Evolutionary conservation across 92 coral and sea anemone species (phyloP).

Genomic region (Umimayanthus chanpuru): DNA sequence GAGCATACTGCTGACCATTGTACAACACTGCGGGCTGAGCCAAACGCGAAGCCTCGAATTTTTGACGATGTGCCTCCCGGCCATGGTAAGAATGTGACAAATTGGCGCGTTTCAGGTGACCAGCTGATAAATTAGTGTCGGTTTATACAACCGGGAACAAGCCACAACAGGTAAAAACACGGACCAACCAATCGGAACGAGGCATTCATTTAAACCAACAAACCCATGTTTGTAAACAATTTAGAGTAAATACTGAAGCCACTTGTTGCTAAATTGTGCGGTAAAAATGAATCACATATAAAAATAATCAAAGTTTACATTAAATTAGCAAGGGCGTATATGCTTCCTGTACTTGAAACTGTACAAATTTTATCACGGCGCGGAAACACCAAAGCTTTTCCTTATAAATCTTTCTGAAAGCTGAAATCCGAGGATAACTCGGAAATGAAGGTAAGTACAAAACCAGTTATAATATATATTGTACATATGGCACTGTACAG

Average conservation of each 20-base stretch:
- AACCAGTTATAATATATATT: neutral
- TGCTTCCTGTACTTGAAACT: neutral
- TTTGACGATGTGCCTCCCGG: too few species aligned
- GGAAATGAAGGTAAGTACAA: neutral
- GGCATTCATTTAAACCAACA: constrained; percentile 2
- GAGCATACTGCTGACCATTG: too few species aligned
- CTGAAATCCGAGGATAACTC: neutral
- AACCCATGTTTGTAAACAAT: constrained; percentile 17
- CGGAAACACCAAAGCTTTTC: neutral
- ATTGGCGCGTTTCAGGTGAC: constrained; percentile 2
- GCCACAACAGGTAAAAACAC: constrained; percentile 7
- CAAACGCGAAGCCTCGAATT: too few species aligned
- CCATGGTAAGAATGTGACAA: neutral
- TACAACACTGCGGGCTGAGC: too few species aligned
- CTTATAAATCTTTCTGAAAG: neutral
- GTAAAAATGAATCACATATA: neutral
- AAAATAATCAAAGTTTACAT: constrained; percentile 22
- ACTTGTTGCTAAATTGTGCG: constrained; percentile 4
- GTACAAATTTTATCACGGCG: neutral
- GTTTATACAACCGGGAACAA: neutral
- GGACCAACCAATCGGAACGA: neutral
- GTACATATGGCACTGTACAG: neutral
- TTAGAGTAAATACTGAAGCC: neutral
- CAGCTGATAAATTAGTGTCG: neutral
- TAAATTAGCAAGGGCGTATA: constrained; percentile 21